A percentile compares a stretch with the other conserved stretches of the same genome.
phyloP scores from a whole-genome alignment of 2,888 invertebrate species.

The Leucoptera coffeella region DNA sequence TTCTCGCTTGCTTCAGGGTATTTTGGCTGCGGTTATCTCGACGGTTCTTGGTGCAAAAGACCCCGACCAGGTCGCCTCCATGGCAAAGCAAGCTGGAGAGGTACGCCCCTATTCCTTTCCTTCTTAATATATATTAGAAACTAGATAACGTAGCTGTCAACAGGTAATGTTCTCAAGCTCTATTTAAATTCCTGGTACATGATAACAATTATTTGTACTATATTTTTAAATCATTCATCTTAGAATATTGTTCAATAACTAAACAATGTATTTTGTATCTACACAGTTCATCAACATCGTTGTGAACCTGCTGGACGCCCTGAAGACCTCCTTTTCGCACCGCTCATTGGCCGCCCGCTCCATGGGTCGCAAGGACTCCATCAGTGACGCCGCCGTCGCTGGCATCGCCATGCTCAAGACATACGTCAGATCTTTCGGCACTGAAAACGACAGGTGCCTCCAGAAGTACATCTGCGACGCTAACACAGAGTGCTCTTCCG shows the following conservation, averaged over 20 bases:
- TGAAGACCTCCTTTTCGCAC: constrained; percentile 90
- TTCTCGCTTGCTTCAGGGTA: constrained; percentile 72
- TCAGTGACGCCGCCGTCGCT: constrained; percentile 84
- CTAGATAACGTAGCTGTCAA: not conserved
- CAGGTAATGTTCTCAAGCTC: not conserved
- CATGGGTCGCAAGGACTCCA: constrained; percentile 79
- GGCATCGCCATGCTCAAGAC: constrained; percentile 86
- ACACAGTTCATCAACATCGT: constrained; percentile 86
- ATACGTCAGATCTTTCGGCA: constrained; percentile 74
- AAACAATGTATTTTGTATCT: too few species aligned
- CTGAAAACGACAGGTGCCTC: constrained; percentile 74
- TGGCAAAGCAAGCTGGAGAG: constrained; percentile 94
- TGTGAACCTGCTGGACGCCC: constrained; percentile 82
- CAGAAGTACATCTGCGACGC: constrained; percentile 88
- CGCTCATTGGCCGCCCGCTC: constrained; percentile 80
- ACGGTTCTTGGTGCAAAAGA: constrained; percentile 87
- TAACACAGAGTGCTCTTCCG: constrained; percentile 77
- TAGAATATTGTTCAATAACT: too few species aligned
- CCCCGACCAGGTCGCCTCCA: constrained; percentile 86
- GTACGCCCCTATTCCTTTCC: constrained; percentile 55
- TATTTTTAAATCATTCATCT: too few species aligned
- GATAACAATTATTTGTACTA: too few species aligned
- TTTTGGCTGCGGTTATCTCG: constrained; percentile 87
- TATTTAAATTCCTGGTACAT: too few species aligned
- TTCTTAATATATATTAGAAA: not conserved